phyloP scores from a whole-genome alignment of 2,113 vertebrate genomes.

The Notothenia coriiceps region DNA sequence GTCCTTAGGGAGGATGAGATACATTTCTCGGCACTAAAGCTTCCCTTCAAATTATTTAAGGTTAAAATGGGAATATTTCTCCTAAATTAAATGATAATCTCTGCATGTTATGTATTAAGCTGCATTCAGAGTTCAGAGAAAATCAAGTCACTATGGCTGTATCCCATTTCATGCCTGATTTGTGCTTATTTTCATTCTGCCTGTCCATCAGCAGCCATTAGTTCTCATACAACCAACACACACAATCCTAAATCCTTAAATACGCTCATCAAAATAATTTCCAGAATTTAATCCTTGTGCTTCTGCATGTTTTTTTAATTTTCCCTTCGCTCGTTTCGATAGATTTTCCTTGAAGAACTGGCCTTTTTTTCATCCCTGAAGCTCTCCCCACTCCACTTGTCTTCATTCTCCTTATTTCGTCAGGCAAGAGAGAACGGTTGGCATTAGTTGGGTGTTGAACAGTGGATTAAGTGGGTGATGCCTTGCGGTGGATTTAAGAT shows the following conservation, averaged over 20 bases:
- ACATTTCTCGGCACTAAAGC: not conserved
- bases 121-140: constrained; percentile 30
- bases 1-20: constrained; percentile 17
- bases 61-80: constrained; percentile 15
- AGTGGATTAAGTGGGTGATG: constrained; percentile 53
- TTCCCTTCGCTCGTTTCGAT: not conserved
- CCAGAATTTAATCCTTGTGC: constrained; percentile 9
- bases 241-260: not conserved
- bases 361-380: constrained; percentile 9
- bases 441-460: constrained; percentile 51
- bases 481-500: constrained; percentile 49
- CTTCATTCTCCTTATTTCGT: constrained; percentile 50
- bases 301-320: constrained; percentile 37
- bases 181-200: constrained; percentile 50
- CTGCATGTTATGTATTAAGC: constrained; percentile 9
- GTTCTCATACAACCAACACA: constrained; percentile 20
- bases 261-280: not conserved
- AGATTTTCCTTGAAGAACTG: constrained; percentile 14
- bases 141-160: constrained; percentile 37
- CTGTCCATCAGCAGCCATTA: constrained; percentile 60
- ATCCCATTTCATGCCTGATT: constrained; percentile 62
- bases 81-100: constrained; percentile 15
- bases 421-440: constrained; percentile 42
- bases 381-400: constrained; percentile 6
- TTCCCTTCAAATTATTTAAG: not conserved